Evolutionary conservation across 2,113 vertebrate species (phyloP).

Genomic region (Stomatorhinus ivindoensis): DNA sequence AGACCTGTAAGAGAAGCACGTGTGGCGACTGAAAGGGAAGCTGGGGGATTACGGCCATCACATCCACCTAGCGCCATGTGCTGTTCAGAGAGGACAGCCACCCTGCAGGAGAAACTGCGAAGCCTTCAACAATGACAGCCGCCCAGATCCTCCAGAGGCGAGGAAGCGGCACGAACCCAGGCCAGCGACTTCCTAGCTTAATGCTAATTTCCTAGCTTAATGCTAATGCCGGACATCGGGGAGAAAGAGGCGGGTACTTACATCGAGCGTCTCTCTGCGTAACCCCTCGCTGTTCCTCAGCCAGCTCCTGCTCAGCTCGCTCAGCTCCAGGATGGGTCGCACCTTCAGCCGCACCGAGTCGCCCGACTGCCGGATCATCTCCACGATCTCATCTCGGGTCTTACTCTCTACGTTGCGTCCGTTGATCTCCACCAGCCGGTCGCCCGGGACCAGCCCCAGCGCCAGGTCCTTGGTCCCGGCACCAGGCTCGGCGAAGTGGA

Average conservation of each 20-base stretch:
- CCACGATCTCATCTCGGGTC: conserved; percentile 90
- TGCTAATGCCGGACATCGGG: not conserved
- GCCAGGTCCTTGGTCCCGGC: conserved; percentile 79
- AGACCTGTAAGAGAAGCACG: not conserved
- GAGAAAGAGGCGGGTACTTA: conserved; percentile 59
- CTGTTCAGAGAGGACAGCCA: not conserved
- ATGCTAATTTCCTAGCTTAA: not conserved
- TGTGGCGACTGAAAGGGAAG: not conserved
- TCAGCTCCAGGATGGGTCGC: conserved; percentile 88
- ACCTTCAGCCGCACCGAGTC: conserved; percentile 86
- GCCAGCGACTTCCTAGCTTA: not conserved
- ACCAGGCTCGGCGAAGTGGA: conserved; percentile 91
- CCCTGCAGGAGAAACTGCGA: not conserved
- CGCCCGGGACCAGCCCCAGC: conserved; percentile 84
- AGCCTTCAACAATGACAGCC: not conserved
- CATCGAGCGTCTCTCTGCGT: conserved; percentile 63
- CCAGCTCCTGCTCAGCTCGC: conserved; percentile 87
- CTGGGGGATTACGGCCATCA: not conserved
- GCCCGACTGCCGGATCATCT: conserved; percentile 95
- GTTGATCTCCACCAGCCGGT: conserved; percentile 90
- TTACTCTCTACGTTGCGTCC: conserved; percentile 84
- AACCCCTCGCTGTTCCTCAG: conserved; percentile 62
- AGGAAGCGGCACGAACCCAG: not conserved
- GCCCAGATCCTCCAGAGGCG: not conserved
- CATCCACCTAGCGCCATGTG: not conserved